Evolutionary conservation across 2,113 vertebrate genomes (phyloP).

Genomic region (Crotalus tigris): DNA sequence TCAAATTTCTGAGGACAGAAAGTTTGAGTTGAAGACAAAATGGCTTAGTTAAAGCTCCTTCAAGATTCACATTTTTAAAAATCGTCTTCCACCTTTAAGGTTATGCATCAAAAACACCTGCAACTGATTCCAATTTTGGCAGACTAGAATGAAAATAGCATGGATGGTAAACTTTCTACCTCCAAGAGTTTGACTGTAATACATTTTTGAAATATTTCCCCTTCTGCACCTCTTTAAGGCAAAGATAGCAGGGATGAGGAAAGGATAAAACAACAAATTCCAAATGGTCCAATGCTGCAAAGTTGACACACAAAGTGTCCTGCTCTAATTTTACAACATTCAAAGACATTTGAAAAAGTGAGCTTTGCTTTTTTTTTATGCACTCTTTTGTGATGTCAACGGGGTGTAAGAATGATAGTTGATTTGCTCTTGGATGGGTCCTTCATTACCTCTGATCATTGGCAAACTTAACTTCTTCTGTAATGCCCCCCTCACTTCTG

Average conservation of each 20-base stretch:
- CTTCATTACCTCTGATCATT: background rate
- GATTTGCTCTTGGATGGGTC: background rate
- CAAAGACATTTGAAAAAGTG: background rate
- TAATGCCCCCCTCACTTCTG: background rate
- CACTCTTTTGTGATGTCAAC: background rate
- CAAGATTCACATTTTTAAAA: background rate
- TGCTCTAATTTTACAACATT: background rate
- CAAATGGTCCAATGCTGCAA: background rate
- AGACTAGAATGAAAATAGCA: background rate
- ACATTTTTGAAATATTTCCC: background rate
- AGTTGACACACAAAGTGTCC: background rate
- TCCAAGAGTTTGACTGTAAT: background rate
- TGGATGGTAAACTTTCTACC: background rate
- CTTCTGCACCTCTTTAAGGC: background rate
- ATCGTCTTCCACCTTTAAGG: background rate
- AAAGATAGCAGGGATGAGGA: background rate
- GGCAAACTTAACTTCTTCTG: background rate
- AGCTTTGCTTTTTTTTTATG: background rate
- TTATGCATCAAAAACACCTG: background rate
- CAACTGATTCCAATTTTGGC: background rate
- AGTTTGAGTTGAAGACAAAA: background rate
- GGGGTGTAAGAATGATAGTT: background rate
- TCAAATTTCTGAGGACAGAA: background rate
- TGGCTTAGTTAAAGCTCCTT: background rate
- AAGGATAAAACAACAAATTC: background rate